Conservation (phyloP, 2,797 vertebrate species). For the Argya squamiceps region DNA sequence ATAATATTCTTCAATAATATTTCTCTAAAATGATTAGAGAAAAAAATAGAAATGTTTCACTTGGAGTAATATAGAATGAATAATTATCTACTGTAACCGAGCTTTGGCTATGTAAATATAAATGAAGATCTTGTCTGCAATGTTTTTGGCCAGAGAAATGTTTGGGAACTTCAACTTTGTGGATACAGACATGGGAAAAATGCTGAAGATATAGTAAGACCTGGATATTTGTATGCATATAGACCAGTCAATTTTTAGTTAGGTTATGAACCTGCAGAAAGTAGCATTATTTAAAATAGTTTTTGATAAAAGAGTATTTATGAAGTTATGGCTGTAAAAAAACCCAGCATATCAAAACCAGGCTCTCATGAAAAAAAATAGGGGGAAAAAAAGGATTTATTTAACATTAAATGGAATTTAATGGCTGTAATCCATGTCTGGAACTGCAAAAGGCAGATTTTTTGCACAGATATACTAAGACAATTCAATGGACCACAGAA, state of each 20-base stretch:
- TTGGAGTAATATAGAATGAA: background rate
- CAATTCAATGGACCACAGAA: background rate
- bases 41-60: background rate
- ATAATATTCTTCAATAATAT: background rate
- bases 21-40: background rate
- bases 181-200: background rate
- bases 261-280: background rate
- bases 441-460: background rate
- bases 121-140: background rate
- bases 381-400: background rate
- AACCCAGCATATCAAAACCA: background rate
- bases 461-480: background rate
- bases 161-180: background rate
- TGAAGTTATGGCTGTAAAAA: background rate
- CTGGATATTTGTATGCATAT: background rate
- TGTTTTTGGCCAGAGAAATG: background rate
- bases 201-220: background rate
- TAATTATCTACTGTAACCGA: background rate
- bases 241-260: background rate
- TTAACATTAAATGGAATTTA: background rate
- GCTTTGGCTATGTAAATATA: background rate
- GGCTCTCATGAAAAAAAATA: background rate
- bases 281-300: background rate
- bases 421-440: background rate
- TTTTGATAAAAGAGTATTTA: background rate